phyloP scores from a whole-genome alignment of 64 coral and sea anemone genomes.

The Montipora foliosa region DNA sequence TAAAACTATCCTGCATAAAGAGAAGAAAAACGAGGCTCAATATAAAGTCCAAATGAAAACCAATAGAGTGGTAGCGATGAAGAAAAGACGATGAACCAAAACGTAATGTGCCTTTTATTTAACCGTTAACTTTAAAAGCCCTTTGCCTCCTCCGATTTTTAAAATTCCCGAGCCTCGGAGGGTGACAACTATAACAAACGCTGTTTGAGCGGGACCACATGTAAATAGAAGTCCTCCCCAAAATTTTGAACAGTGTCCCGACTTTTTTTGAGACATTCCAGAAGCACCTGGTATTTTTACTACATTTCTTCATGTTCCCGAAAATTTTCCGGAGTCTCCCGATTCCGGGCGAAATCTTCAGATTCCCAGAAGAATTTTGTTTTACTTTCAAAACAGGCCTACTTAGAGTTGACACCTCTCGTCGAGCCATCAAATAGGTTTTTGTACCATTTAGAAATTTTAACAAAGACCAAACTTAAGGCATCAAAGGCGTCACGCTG shows the following conservation, averaged over 20 bases:
- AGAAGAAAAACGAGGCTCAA: not conserved
- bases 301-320: too few species aligned
- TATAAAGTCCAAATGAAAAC: not conserved
- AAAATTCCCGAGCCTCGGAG: not conserved
- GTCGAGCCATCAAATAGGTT: not conserved
- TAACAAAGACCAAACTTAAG: not conserved
- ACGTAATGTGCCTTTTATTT: not conserved
- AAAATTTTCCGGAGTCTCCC: too few species aligned
- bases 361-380: too few species aligned
- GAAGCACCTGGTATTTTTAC: too few species aligned
- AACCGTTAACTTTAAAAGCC: not conserved
- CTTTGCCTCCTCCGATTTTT: not conserved
- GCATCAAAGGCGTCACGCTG: not conserved
- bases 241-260: too few species aligned
- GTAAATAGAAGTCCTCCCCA: too few species aligned
- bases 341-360: too few species aligned
- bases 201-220: too few species aligned
- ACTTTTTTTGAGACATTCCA: too few species aligned
- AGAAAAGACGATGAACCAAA: not conserved
- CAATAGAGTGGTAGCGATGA: not conserved
- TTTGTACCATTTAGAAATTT: not conserved
- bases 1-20: not conserved
- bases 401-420: too few species aligned
- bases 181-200: too few species aligned
- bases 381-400: too few species aligned